Conservation (phyloP, 2,113 vertebrate genomes). For the Callocephalon fimbriatum region DNA sequence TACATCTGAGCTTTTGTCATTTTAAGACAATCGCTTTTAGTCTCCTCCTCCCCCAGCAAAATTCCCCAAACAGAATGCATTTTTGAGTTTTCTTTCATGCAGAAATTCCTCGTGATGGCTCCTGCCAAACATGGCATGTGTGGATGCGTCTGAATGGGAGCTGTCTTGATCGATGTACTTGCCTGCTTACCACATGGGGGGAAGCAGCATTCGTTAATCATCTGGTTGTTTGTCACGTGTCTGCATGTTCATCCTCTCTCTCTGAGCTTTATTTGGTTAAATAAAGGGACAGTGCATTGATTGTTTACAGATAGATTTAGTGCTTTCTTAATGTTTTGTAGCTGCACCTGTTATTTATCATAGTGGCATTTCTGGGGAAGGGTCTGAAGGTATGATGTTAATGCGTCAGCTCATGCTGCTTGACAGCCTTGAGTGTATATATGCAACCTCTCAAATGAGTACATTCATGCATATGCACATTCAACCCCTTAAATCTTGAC, state of each 20-base stretch:
- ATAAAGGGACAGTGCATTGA: background rate
- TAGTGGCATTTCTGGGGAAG: fast-evolving
- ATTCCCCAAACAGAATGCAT: background rate
- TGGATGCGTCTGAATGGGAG: slow-evolving; percentile 8
- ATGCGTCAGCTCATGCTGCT: background rate
- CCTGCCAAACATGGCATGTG: background rate
- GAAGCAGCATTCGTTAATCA: background rate
- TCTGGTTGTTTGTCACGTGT: background rate
- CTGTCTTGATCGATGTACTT: background rate
- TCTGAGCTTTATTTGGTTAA: background rate
- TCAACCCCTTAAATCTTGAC: background rate
- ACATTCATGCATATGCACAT: background rate
- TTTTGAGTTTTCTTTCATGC: background rate
- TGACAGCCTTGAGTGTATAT: background rate
- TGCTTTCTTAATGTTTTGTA: background rate
- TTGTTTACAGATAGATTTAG: background rate
- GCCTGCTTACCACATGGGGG: fast-evolving
- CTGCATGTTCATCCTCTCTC: background rate
- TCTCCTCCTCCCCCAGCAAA: background rate
- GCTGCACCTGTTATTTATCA: background rate
- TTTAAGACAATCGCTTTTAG: background rate
- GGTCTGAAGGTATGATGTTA: background rate
- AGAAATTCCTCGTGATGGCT: background rate
- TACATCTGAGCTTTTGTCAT: background rate
- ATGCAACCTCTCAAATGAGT: background rate